phyloP scores from a whole-genome alignment of 2,888 invertebrate genomes.

The Antheraea yamamai region DNA sequence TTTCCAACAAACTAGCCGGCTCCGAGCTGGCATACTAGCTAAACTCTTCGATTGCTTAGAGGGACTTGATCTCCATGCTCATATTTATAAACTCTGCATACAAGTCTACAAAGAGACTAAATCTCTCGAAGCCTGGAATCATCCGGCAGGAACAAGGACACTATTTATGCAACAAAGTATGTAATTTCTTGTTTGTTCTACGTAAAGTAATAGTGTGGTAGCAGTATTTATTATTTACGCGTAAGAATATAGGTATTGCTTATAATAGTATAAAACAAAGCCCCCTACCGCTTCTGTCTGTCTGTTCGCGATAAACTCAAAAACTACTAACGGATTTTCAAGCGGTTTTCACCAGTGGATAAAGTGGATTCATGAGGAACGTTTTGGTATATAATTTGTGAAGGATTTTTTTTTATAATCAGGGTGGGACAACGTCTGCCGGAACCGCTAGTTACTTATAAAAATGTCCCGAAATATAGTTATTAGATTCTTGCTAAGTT shows the following conservation, averaged over 20 bases:
- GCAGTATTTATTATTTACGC: background rate
- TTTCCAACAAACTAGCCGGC: constrained; percentile 69
- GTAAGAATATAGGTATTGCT: background rate
- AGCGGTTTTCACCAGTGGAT: too few species aligned
- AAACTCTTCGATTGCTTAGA: constrained; percentile 72
- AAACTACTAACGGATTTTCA: too few species aligned
- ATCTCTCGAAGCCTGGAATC: constrained; percentile 73
- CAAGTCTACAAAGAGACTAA: constrained; percentile 75
- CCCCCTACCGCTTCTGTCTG: too few species aligned
- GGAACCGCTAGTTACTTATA: too few species aligned
- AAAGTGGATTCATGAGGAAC: too few species aligned
- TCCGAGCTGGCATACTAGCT: constrained; percentile 59
- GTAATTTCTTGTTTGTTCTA: constrained; percentile 25
- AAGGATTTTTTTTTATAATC: too few species aligned
- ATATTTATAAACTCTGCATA: constrained; percentile 73
- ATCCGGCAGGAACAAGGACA: constrained; percentile 70
- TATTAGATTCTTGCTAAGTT: background rate
- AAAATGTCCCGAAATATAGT: too few species aligned
- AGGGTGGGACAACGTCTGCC: too few species aligned
- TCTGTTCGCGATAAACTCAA: too few species aligned
- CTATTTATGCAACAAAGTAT: constrained; percentile 76
- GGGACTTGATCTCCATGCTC: constrained; percentile 61
- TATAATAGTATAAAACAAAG: too few species aligned
- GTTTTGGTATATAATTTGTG: too few species aligned
- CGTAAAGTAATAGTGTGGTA: background rate